A percentile compares a stretch with the other conserved stretches of the same genome.
Evolutionary conservation across 2,113 vertebrate genomes (phyloP).

Genomic region (Orthonyx spaldingii): DNA sequence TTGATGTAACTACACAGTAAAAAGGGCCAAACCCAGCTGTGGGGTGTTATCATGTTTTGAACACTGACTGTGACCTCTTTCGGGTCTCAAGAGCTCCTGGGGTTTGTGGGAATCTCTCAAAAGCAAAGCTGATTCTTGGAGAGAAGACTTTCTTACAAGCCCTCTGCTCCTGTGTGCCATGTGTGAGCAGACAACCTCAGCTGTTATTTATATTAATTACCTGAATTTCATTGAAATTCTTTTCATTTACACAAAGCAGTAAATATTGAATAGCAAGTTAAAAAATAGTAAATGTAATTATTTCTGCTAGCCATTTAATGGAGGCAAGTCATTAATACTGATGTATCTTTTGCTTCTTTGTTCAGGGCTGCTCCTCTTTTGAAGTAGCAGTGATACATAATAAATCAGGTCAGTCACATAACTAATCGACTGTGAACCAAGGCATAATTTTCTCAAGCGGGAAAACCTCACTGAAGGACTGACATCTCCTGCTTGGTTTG

Average conservation of each 20-base stretch:
- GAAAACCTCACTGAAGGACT: neutral
- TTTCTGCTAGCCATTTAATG: neutral
- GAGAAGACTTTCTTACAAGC: neutral
- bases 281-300: neutral
- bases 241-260: neutral
- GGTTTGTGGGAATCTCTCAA: neutral
- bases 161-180: neutral
- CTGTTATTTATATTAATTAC: neutral
- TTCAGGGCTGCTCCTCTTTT: slow-evolving; percentile 6
- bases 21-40: neutral
- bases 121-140: neutral
- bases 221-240: neutral
- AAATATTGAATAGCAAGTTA: neutral
- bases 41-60: neutral
- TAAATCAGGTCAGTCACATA: slow-evolving; percentile 39
- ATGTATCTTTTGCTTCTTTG: neutral
- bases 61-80: neutral
- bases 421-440: neutral
- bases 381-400: slow-evolving; percentile 21
- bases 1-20: neutral
- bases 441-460: neutral
- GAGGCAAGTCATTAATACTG: neutral
- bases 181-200: neutral
- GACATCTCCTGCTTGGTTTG: neutral
- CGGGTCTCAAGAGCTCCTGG: neutral